These are phyloP conservation scores for Drosophila histrio DNA, from an alignment of 2,888 invertebrate species.

Conservation along the genomic window DNA sequence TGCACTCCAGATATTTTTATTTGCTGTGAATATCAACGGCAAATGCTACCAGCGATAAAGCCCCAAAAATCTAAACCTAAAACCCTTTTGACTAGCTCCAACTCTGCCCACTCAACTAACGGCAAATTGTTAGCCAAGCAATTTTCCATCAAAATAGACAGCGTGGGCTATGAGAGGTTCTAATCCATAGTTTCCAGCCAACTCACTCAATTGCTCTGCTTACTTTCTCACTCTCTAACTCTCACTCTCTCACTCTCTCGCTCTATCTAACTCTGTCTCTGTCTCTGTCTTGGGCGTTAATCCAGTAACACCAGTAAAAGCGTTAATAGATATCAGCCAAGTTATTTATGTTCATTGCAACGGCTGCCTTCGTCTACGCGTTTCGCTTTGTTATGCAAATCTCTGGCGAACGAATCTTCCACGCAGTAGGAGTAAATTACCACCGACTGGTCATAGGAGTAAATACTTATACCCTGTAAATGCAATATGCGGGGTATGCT, in stretches of 20 bases:
- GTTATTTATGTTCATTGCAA: conserved; percentile 71
- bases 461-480: conserved; percentile 57
- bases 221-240: not conserved
- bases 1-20: conserved; percentile 78
- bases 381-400: conserved; percentile 65
- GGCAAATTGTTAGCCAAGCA: conserved; percentile 22
- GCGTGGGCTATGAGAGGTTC: conserved; percentile 23
- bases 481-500: not conserved
- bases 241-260: not conserved
- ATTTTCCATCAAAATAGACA: conserved; percentile 39
- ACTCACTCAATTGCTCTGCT: conserved; percentile 10
- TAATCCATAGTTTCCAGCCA: not conserved
- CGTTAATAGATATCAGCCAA: conserved; percentile 81
- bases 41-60: conserved; percentile 37
- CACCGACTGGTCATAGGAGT: conserved; percentile 71
- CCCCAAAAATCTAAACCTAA: not conserved
- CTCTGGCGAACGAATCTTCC: conserved; percentile 40
- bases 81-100: not conserved
- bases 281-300: conserved; percentile 47
- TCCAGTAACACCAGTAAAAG: conserved; percentile 75
- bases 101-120: conserved; percentile 18
- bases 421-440: conserved; percentile 80
- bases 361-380: conserved; percentile 41
- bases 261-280: not conserved
- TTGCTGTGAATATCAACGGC: conserved; percentile 71